Evolutionary conservation across 1,140 invertebrate species (phyloP).

Genomic region (Laupala kohalensis): DNA sequence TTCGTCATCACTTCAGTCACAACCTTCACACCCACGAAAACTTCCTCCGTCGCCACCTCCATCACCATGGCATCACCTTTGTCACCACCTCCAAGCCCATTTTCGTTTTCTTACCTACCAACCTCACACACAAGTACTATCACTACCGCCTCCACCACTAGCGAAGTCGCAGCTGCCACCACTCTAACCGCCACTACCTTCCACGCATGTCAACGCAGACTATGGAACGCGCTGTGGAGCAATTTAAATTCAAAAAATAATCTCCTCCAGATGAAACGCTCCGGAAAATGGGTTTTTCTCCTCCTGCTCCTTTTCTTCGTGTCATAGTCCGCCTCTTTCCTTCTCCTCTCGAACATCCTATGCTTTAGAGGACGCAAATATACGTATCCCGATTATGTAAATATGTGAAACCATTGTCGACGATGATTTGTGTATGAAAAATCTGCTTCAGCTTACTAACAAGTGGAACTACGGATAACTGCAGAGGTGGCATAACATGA

Average conservation of each 20-base stretch:
- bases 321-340: no score
- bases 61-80: no score
- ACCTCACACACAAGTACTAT: no score
- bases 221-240: background rate
- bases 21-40: no score
- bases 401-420: background rate
- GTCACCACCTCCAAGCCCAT: no score
- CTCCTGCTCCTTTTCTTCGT: background rate
- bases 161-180: no score
- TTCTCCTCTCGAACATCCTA: background rate
- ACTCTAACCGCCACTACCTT: no score
- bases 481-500: no score
- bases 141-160: no score
- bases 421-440: background rate
- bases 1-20: no score
- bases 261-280: background rate
- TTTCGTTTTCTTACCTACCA: no score
- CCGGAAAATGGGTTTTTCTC: background rate
- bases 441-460: background rate
- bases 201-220: background rate
- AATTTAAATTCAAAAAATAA: background rate
- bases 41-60: no score
- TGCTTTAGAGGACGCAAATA: background rate
- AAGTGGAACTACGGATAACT: background rate
- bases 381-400: background rate